A percentile compares a stretch with the other conserved stretches of the same genome.
Conservation (phyloP, 2,888 invertebrate genomes). For the Eristalinus sepulchralis region DNA sequence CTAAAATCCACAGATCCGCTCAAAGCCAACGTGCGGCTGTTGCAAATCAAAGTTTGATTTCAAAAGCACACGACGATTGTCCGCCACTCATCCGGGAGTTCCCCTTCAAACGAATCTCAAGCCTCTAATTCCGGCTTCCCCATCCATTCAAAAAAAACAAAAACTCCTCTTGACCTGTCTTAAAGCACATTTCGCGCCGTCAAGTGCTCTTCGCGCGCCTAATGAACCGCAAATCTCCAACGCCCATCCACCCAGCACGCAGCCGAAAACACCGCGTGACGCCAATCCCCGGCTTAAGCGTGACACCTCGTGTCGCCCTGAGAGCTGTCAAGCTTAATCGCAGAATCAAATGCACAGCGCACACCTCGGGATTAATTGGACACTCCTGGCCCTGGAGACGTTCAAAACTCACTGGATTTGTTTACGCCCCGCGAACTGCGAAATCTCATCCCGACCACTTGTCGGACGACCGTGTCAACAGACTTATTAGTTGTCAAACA, state of each 20-base stretch:
- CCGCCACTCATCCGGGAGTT: neutral
- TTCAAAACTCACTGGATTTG: constrained; percentile 14
- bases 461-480: constrained; percentile 52
- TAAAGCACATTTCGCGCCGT: neutral
- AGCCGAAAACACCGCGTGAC: constrained; percentile 16
- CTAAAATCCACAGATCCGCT: neutral
- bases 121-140: neutral
- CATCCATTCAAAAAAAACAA: neutral
- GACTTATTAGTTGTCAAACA: constrained; percentile 62
- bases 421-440: constrained; percentile 38
- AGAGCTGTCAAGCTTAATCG: constrained; percentile 16
- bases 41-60: neutral
- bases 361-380: constrained; percentile 42
- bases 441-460: constrained; percentile 55
- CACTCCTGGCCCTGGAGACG: constrained; percentile 25
- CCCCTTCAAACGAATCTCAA: neutral
- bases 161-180: neutral
- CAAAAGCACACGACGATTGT: neutral
- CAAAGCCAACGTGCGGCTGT: neutral
- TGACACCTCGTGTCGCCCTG: neutral
- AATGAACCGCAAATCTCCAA: constrained; percentile 14
- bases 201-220: neutral
- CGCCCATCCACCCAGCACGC: constrained; percentile 22
- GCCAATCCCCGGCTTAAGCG: constrained; percentile 26
- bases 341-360: constrained; percentile 49